A percentile compares a stretch with the other conserved stretches of the same genome.
These are phyloP conservation scores for Strix uralensis DNA, from an alignment of 2,113 vertebrate genomes.

Conservation along the genomic window DNA sequence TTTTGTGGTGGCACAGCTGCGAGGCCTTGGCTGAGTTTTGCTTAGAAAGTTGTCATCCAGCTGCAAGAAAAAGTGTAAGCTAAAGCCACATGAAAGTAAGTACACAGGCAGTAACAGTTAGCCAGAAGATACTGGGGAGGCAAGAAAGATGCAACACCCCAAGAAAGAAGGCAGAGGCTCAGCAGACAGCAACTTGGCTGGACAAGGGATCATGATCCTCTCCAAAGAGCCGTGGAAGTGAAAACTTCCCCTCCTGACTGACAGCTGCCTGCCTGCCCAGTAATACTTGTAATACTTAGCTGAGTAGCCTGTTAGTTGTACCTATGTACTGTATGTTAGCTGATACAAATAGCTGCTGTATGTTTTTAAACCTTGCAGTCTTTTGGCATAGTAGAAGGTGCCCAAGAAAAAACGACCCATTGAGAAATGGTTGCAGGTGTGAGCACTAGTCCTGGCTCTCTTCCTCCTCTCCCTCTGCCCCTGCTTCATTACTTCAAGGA, in stretches of 20 bases:
- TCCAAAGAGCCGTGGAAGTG: background rate
- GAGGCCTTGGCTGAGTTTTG: background rate
- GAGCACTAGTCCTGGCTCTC: background rate
- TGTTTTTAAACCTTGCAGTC: background rate
- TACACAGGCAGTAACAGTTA: background rate
- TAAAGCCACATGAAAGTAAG: background rate
- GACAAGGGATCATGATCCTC: fast-evolving
- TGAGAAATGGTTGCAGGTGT: background rate
- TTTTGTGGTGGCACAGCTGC: background rate
- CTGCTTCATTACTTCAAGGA: background rate
- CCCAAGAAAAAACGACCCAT: background rate
- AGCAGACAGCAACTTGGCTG: background rate
- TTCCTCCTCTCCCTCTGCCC: background rate
- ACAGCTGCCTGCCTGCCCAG: background rate
- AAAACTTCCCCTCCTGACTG: background rate
- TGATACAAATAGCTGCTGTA: background rate
- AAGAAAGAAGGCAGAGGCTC: background rate
- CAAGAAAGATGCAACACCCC: background rate
- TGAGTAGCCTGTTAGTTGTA: background rate
- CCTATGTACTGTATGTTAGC: background rate
- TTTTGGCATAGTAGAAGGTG: background rate
- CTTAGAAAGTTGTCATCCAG: background rate
- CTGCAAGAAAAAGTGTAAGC: background rate
- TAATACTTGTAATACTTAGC: background rate
- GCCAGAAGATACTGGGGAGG: background rate